Evolutionary conservation across 2,113 vertebrate genomes (phyloP), one percentile per base, ranked within the genome.

Genomic region (Petroica traversi): DNA sequence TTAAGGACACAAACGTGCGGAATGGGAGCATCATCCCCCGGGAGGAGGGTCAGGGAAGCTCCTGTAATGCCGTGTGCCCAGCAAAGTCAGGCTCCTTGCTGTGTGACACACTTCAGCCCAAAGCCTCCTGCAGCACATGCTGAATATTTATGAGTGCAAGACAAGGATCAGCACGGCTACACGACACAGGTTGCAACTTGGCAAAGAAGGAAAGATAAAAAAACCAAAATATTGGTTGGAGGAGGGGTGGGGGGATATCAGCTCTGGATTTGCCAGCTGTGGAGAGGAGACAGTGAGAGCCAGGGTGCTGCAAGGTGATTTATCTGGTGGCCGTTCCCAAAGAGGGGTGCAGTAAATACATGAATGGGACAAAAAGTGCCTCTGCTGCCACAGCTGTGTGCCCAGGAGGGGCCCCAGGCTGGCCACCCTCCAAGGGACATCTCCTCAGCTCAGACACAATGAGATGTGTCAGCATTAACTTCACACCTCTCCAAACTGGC

Each of bases 121-220:
- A 48, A 84, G 73, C 61, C 78, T 96, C 41, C 87, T 64, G 13
- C 68, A 80, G 87, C 72, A 73, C 41, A 61, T 8, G 1, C 64
- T 95, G 93, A 96, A 95, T 97, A 96, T 97, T 97, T 93, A 96
- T 92, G 81, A 94, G 58, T 6, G 22, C 40, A 38, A 91, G 91
- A 89, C 74, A 95, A 90, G 89, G 86, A 97, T 69, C 90, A 86
- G 92, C 84, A 85, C 52, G 43, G 49, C 89, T 91, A 81, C 94
- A 89, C 48, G 59, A 77, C 80, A 85, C 46, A 72, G 84, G 79
- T 33, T 81, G 64, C 75, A 80, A 51, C 61, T 59, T 89, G 86
- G 88, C 25, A 78, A 92, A n/a, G n/a, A 68, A 88, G 52, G 24
- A 93, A 83, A 85, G 26, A 24, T 9, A 38, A 18, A 40, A 25